Percentiles rank a stretch among this genome's conserved stretches.
Conservation (phyloP, 2,888 invertebrate species). For the Elgonia sp. region DNA sequence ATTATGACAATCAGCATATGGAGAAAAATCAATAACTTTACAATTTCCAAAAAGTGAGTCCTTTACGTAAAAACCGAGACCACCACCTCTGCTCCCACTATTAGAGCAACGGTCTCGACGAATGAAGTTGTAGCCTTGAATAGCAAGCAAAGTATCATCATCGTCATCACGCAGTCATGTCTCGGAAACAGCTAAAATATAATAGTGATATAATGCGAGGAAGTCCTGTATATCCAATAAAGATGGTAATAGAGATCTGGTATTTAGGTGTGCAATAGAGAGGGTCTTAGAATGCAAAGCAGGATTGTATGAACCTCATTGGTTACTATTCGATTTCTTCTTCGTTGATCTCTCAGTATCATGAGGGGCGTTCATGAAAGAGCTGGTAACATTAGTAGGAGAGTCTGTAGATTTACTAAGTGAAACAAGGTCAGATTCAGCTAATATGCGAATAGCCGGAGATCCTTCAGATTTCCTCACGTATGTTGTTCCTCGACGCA, state of each 20-base stretch:
- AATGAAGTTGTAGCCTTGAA: background rate
- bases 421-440: background rate
- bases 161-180: background rate
- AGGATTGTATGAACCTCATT: too few species aligned
- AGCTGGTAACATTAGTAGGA: background rate
- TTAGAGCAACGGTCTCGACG: background rate
- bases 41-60: background rate
- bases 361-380: too few species aligned
- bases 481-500: background rate
- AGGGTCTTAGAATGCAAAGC: background rate
- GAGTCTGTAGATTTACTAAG: too few species aligned
- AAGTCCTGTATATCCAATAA: background rate
- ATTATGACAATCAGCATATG: background rate
- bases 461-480: background rate
- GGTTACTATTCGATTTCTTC: too few species aligned
- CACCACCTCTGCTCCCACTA: background rate
- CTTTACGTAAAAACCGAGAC: slow-evolving; percentile 2
- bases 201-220: background rate
- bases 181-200: background rate
- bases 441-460: background rate
- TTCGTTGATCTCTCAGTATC: too few species aligned
- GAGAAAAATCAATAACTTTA: background rate
- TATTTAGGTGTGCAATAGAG: slow-evolving; percentile 3
- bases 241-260: background rate
- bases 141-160: background rate